Evolutionary conservation across 2,888 invertebrate species (phyloP).

Genomic region (Lacanobia wlatinum): DNA sequence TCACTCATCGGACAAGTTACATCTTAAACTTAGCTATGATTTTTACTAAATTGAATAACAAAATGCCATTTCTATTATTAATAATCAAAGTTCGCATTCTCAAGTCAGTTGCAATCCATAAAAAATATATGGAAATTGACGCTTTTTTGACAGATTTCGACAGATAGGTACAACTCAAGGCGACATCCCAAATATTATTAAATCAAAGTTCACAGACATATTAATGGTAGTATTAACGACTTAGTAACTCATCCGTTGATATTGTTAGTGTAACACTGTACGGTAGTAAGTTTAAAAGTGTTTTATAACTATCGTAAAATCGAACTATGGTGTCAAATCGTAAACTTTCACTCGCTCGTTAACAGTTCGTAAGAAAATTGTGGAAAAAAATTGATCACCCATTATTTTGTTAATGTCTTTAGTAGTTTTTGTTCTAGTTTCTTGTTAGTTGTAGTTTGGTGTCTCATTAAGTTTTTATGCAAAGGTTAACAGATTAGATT

Average conservation of each 20-base stretch:
- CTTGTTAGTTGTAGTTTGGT: slow-evolving; percentile 25
- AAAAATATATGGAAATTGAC: too few relatives aligned
- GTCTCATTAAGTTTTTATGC: slow-evolving; percentile 35
- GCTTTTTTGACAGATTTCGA: too few relatives aligned
- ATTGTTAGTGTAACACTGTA: slow-evolving; percentile 68
- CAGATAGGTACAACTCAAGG: too few relatives aligned
- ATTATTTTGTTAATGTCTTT: slow-evolving; percentile 54
- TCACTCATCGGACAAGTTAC: too few relatives aligned
- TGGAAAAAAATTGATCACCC: slow-evolving; percentile 63
- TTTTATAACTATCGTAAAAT: slow-evolving; percentile 83
- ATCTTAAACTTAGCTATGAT: too few relatives aligned
- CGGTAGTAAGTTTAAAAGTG: slow-evolving; percentile 64
- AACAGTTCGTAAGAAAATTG: slow-evolving; percentile 79
- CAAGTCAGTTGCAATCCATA: too few relatives aligned
- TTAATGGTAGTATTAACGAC: slow-evolving; percentile 57
- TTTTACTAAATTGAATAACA: not conserved
- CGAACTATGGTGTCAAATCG: slow-evolving; percentile 80
- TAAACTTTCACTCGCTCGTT: slow-evolving; percentile 84
- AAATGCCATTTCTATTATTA: too few relatives aligned
- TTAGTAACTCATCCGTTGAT: slow-evolving; percentile 55
- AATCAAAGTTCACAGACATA: slow-evolving; percentile 48
- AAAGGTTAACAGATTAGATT: slow-evolving; percentile 1
- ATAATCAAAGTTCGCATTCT: too few relatives aligned
- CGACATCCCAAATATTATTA: not conserved
- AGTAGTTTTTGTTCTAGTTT: slow-evolving; percentile 38